Percentiles rank a stretch among this genome's conserved stretches.
These are phyloP conservation scores for Pseudorectes ferrugineus DNA, from an alignment of 2,113 vertebrate genomes.

Conservation along the genomic window DNA sequence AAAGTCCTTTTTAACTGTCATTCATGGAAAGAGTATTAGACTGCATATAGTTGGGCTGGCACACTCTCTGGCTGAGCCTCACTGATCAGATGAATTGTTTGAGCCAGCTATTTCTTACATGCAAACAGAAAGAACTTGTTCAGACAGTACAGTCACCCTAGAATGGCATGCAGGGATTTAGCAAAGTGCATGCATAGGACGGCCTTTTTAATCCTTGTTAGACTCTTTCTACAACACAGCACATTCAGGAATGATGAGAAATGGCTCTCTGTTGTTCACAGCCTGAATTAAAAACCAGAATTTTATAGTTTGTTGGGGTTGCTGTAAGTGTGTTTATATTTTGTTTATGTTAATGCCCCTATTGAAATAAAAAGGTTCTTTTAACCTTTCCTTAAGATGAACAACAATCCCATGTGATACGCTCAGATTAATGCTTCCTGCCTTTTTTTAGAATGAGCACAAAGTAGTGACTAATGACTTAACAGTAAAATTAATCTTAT, in stretches of 20 bases:
- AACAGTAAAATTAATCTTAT: slow-evolving; percentile 44
- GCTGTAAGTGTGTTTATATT: neutral
- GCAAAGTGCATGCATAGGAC: slow-evolving; percentile 46
- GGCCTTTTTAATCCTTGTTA: slow-evolving; percentile 65
- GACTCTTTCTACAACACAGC: slow-evolving; percentile 31
- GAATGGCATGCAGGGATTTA: slow-evolving; percentile 62
- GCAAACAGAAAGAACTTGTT: slow-evolving; percentile 69
- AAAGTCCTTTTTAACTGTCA: slow-evolving; percentile 56
- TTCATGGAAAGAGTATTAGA: slow-evolving; percentile 58
- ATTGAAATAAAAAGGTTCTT: neutral
- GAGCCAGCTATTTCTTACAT: slow-evolving; percentile 58
- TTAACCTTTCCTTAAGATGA: slow-evolving; percentile 22
- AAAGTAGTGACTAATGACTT: slow-evolving; percentile 52
- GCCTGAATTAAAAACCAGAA: neutral
- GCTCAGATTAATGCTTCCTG: slow-evolving; percentile 31
- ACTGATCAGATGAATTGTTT: slow-evolving; percentile 61
- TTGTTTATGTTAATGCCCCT: slow-evolving; percentile 5
- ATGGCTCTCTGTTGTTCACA: slow-evolving; percentile 21
- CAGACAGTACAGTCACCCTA: slow-evolving; percentile 49
- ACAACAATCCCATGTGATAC: neutral
- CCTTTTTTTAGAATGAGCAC: slow-evolving; percentile 38
- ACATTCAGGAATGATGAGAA: slow-evolving; percentile 50
- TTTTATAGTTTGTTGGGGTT: slow-evolving; percentile 4
- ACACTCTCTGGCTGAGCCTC: slow-evolving; percentile 50
- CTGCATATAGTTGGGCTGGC: slow-evolving; percentile 30